Evolutionary conservation across 1,140 invertebrate genomes (phyloP).

Genomic region (Calephelis nemesis): DNA sequence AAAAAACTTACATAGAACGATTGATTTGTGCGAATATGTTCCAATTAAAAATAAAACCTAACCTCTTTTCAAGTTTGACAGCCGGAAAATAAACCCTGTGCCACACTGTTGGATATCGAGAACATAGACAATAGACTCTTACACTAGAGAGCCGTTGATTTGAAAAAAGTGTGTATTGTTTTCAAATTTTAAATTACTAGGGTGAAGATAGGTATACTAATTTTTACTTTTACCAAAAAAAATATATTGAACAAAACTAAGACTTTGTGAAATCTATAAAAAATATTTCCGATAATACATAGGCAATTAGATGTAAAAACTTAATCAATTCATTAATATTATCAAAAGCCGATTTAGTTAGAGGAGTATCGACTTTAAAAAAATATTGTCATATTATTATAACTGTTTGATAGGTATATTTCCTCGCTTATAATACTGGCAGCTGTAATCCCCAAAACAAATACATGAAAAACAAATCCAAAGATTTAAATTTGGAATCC

Average conservation of each 20-base stretch:
- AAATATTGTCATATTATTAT: neutral
- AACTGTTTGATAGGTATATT: neutral
- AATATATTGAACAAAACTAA: too few relatives aligned
- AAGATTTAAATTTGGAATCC: slow-evolving; percentile 41
- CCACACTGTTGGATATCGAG: slow-evolving; percentile 38
- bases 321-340: too few relatives aligned
- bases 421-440: slow-evolving; percentile 14
- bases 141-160: slow-evolving; percentile 19
- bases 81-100: slow-evolving; percentile 41
- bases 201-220: neutral
- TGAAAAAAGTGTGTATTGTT: slow-evolving; percentile 6
- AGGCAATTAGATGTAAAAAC: too few relatives aligned
- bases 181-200: slow-evolving; percentile 3
- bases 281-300: too few relatives aligned
- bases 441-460: slow-evolving; percentile 26
- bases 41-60: slow-evolving; percentile 59
- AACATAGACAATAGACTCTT: slow-evolving; percentile 34
- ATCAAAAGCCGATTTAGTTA: too few relatives aligned
- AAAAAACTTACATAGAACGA: slow-evolving; percentile 43
- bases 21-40: slow-evolving; percentile 67
- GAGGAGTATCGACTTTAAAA: too few relatives aligned
- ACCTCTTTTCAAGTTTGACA: slow-evolving; percentile 39
- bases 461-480: slow-evolving; percentile 36
- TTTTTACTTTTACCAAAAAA: neutral
- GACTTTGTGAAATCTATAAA: neutral